Percentiles rank a stretch among this genome's conserved stretches.
Evolutionary conservation across 2,113 vertebrate species (phyloP).

Genomic region (Acanthisitta chloris): DNA sequence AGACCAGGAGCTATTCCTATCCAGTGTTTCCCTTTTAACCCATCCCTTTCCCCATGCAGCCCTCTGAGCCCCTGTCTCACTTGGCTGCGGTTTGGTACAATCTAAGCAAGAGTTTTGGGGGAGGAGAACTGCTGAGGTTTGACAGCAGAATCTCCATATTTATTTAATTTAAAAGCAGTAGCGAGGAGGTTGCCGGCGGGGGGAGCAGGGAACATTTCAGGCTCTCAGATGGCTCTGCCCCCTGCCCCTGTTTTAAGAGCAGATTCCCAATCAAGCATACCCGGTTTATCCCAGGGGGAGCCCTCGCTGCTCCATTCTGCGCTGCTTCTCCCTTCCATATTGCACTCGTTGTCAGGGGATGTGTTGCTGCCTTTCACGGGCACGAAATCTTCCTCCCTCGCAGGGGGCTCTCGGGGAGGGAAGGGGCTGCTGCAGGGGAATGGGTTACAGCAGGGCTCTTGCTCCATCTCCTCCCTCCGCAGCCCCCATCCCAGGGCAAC

Average conservation of each 20-base stretch:
- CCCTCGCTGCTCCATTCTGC: constrained; percentile 4
- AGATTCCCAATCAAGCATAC: constrained; percentile 41
- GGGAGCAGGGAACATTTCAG: constrained; percentile 30
- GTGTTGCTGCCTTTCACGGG: not conserved
- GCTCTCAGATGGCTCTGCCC: constrained; percentile 20
- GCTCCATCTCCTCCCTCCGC: not conserved
- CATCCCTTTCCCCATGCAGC: not conserved
- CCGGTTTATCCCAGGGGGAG: constrained; percentile 42
- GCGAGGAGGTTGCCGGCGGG: not conserved
- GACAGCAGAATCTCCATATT: constrained; percentile 32
- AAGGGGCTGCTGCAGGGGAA: not conserved
- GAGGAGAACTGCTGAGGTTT: not conserved
- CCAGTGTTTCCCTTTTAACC: constrained; percentile 13
- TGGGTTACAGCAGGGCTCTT: not conserved
- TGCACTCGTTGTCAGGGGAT: not conserved
- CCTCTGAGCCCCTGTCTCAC: not conserved
- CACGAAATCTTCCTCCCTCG: not conserved
- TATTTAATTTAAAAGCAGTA: constrained; percentile 38
- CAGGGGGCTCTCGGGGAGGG: not conserved
- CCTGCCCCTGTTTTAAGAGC: constrained; percentile 28
- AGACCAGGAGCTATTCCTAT: constrained; percentile 49
- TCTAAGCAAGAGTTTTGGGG: not conserved
- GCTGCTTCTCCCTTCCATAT: not conserved
- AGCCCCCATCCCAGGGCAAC: not conserved
- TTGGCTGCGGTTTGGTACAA: accelerated